Evolutionary conservation across 2,888 invertebrate genomes (phyloP), one percentile per base, ranked within the genome.

Genomic region (Heliconius hortense): DNA sequence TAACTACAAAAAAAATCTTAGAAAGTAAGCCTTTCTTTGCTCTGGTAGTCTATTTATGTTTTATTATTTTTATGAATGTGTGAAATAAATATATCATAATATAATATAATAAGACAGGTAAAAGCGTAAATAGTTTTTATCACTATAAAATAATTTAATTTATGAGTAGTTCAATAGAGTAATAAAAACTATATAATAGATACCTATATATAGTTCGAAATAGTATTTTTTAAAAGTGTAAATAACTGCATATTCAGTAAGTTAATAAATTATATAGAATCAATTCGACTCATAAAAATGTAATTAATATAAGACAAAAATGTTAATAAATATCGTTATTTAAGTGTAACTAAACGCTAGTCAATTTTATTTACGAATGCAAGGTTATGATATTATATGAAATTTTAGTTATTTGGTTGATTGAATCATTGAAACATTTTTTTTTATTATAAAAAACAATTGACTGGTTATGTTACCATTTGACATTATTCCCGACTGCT

Each of bases 321-420:
- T 69, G 31, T 69, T 69, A 69, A 56, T 3, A 64, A 11, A 28
- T 28, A 69, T 68, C n/a, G 18, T n/a, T 31, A 28, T 48, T 48
- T 48, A 48, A 48, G 21, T 48, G 7, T 69, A 56, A 31, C 7
- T n/a, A 69, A 56, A 60, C 60, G 39, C 21, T 59, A 66, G n/a
- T 24, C 60, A 43, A 67, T 66, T 35, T 73, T 68, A 73, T 48
- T 73, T 60, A 62, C 60, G 60, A 68, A 68, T 28, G n/a, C 73
- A 67, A 60, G 59, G 73, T 73, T 68, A 67, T 13, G 31, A 21
- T 73, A 59, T 15, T 24, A 15, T 56, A 31, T 1, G 11, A 24
- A 31, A n/a, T 31, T 31, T 28, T 48, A 68, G 18, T 68, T 11
- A 2, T 24, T 15, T 53, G 31, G 15, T 28, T 21, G 21, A 39